Evolutionary conservation across 2,113 vertebrate genomes (phyloP).

Genomic region (Tamias sibiricus): DNA sequence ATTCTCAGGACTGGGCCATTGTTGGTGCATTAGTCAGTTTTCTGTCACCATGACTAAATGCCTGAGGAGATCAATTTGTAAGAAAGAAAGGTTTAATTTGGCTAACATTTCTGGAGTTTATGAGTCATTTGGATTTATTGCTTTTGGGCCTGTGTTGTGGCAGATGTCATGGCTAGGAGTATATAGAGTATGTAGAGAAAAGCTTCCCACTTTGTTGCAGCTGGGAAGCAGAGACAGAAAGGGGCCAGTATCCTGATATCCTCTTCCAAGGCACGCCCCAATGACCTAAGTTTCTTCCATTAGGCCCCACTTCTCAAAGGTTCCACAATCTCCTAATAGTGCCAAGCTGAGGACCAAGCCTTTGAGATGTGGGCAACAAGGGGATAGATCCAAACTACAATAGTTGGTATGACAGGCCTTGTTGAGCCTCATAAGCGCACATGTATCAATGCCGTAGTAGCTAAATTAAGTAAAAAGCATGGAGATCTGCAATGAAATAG

Average conservation of each 20-base stretch:
- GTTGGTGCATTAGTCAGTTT: neutral
- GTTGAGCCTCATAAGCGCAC: neutral
- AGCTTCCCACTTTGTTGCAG: neutral
- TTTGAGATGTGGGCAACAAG: neutral
- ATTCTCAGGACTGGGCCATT: neutral
- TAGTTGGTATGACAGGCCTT: neutral
- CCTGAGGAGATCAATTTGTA: neutral
- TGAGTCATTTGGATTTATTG: neutral
- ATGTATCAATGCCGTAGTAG: neutral
- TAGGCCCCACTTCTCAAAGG: neutral
- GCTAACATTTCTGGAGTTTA: neutral
- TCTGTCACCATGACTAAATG: neutral
- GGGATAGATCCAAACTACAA: neutral
- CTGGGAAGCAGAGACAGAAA: neutral
- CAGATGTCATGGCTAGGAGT: neutral
- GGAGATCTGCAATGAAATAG: constrained; percentile 41
- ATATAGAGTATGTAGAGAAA: too few species aligned
- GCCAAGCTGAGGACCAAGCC: neutral
- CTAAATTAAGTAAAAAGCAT: neutral
- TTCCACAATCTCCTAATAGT: neutral
- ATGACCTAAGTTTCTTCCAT: neutral
- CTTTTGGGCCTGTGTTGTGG: neutral
- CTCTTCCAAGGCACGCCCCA: neutral
- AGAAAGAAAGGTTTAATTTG: neutral
- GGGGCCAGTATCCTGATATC: neutral